phyloP scores from a whole-genome alignment of 1,140 invertebrate genomes.

The Drosophila santomea region DNA sequence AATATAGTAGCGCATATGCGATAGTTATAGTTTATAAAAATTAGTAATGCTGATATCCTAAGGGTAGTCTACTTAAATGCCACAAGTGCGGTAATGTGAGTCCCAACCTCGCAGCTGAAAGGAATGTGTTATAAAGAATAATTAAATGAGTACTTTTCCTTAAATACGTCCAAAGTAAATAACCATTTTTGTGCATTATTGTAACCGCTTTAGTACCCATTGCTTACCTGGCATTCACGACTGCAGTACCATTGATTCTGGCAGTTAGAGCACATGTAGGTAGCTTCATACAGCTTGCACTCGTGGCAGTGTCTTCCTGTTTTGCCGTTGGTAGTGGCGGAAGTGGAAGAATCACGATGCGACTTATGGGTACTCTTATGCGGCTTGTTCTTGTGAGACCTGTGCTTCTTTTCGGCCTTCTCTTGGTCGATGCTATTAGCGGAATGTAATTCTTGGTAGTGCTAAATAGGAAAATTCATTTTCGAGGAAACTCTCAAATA shows the following conservation, averaged over 20 bases:
- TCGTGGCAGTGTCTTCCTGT: slow-evolving; percentile 89
- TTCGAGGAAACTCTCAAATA: neutral
- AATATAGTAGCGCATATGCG: slow-evolving; percentile 15
- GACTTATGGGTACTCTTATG: slow-evolving; percentile 13
- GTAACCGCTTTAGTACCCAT: too few relatives aligned
- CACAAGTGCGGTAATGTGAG: slow-evolving; percentile 44
- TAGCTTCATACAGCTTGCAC: slow-evolving; percentile 90
- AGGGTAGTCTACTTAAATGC: slow-evolving; percentile 25
- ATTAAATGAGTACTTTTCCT: neutral
- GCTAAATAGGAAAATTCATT: neutral
- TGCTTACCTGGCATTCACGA: slow-evolving; percentile 92
- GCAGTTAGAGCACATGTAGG: slow-evolving; percentile 94
- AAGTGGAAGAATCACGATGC: neutral
- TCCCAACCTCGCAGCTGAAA: slow-evolving; percentile 54
- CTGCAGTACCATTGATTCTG: slow-evolving; percentile 96
- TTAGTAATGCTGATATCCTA: slow-evolving; percentile 66
- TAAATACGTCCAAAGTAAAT: neutral
- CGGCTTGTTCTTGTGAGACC: neutral
- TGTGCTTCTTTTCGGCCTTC: too few relatives aligned
- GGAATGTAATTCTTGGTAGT: slow-evolving; percentile 54
- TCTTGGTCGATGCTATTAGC: slow-evolving; percentile 8
- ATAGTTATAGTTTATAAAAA: slow-evolving; percentile 46
- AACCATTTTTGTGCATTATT: too few relatives aligned
- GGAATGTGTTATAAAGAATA: neutral
- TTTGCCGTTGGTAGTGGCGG: slow-evolving; percentile 31